Percentiles rank a stretch among this genome's conserved stretches.
Conservation (phyloP, 2,113 vertebrate genomes). For the Cynopterus brachyotis region DNA sequence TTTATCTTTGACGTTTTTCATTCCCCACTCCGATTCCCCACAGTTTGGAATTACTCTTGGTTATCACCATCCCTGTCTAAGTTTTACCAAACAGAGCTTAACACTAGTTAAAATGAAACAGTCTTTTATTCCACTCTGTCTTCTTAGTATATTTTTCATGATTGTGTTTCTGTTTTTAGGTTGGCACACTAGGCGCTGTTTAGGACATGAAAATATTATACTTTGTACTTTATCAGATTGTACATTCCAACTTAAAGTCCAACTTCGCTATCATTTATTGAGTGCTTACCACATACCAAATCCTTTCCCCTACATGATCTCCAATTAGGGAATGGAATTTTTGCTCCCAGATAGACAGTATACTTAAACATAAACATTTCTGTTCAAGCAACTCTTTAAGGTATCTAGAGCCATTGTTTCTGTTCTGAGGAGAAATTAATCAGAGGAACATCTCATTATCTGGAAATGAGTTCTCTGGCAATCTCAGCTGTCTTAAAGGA, state of each 20-base stretch:
- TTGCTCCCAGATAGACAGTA: neutral
- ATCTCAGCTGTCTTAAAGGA: neutral
- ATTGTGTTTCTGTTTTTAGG: neutral
- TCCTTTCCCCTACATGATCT: neutral
- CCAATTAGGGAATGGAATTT: neutral
- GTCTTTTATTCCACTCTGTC: neutral
- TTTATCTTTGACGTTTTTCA: neutral
- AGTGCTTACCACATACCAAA: neutral
- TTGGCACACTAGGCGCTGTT: neutral
- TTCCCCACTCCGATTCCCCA: neutral
- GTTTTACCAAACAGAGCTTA: neutral
- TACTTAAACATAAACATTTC: neutral
- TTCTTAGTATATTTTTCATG: neutral
- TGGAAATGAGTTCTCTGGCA: slow-evolving; percentile 22
- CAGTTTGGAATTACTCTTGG: neutral
- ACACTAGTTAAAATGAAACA: neutral
- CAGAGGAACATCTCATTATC: neutral
- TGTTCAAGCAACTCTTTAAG: neutral
- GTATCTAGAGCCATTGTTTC: neutral
- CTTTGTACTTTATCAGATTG: neutral
- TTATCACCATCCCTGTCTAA: neutral
- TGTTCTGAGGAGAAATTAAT: slow-evolving; percentile 34
- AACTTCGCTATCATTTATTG: neutral
- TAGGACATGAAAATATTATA: neutral
- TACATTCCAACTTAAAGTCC: neutral